These are phyloP conservation scores for Hirtodrosophila cameraria DNA, from an alignment of 2,888 invertebrate genomes.

Conservation along the genomic window DNA sequence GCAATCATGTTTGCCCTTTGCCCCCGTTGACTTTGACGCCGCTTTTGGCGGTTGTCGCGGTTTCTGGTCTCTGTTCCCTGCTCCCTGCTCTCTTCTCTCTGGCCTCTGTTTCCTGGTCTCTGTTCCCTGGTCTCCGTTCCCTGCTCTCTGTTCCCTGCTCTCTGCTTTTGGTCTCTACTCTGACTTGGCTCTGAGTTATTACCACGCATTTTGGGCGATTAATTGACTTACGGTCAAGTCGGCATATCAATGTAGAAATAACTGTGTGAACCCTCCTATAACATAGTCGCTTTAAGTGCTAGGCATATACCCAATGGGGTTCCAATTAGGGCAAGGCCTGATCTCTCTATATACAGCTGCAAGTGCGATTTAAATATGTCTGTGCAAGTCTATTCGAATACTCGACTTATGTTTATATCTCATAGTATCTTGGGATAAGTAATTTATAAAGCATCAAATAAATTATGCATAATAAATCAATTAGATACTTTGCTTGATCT, in stretches of 20 bases:
- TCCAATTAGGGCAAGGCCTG: constrained; percentile 58
- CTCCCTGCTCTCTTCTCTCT: constrained; percentile 18
- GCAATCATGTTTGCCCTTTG: constrained; percentile 7
- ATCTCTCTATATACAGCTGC: constrained; percentile 13
- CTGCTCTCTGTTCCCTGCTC: constrained; percentile 4
- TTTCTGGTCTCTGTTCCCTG: constrained; percentile 33
- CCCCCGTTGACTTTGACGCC: constrained; percentile 68
- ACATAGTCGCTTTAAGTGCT: neutral
- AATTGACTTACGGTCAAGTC: constrained; percentile 61
- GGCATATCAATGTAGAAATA: constrained; percentile 5
- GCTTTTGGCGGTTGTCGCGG: constrained; percentile 79
- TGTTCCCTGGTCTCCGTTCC: constrained; percentile 60
- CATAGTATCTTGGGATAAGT: too few relatives aligned
- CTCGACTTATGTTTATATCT: too few relatives aligned
- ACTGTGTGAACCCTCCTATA: constrained; percentile 10
- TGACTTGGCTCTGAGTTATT: constrained; percentile 57
- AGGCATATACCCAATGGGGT: constrained; percentile 58
- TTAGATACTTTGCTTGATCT: neutral
- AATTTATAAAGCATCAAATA: neutral
- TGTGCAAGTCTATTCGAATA: neutral
- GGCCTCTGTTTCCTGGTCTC: constrained; percentile 44
- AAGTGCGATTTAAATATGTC: neutral
- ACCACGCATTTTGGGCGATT: constrained; percentile 68
- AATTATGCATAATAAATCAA: constrained; percentile 2
- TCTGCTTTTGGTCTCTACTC: too few relatives aligned